A percentile compares a stretch with the other conserved stretches of the same genome.
Conservation (phyloP, 2,113 vertebrate species). For the Manacus vitellinus region DNA sequence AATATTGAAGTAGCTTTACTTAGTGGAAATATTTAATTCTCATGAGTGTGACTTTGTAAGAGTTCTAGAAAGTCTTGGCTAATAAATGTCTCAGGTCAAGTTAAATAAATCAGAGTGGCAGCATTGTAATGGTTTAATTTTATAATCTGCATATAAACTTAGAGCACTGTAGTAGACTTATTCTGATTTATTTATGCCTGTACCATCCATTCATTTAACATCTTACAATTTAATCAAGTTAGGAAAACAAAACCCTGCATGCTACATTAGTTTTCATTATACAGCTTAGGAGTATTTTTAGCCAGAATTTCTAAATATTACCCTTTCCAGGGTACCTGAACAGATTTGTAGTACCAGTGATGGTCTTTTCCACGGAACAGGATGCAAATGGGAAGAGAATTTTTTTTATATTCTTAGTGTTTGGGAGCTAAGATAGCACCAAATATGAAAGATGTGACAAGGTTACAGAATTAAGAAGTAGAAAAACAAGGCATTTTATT, state of each 20-base stretch:
- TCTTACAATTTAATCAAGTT: not conserved
- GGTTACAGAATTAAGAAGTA: not conserved
- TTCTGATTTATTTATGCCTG: not conserved
- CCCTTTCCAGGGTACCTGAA: not conserved
- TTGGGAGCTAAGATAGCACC: not conserved
- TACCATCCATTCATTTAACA: not conserved
- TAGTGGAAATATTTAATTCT: slow-evolving; percentile 26
- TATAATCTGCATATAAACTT: slow-evolving; percentile 15
- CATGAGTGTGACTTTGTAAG: not conserved
- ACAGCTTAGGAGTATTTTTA: not conserved
- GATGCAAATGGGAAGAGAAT: not conserved
- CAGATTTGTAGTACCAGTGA: not conserved
- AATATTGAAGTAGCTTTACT: slow-evolving; percentile 11
- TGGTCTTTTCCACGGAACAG: not conserved
- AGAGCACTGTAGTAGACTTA: not conserved
- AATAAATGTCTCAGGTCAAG: not conserved
- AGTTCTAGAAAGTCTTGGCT: not conserved
- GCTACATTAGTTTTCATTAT: not conserved
- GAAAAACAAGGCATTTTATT: not conserved
- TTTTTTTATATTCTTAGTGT: not conserved
- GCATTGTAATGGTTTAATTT: not conserved
- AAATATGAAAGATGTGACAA: not conserved
- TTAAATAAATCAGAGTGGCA: not conserved
- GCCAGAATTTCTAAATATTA: not conserved
- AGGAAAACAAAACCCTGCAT: not conserved